A percentile compares a stretch with the other conserved stretches of the same genome.
phyloP scores from a whole-genome alignment of 92 coral and sea anemone genomes.

The Hydrozoanthus gracilis region DNA sequence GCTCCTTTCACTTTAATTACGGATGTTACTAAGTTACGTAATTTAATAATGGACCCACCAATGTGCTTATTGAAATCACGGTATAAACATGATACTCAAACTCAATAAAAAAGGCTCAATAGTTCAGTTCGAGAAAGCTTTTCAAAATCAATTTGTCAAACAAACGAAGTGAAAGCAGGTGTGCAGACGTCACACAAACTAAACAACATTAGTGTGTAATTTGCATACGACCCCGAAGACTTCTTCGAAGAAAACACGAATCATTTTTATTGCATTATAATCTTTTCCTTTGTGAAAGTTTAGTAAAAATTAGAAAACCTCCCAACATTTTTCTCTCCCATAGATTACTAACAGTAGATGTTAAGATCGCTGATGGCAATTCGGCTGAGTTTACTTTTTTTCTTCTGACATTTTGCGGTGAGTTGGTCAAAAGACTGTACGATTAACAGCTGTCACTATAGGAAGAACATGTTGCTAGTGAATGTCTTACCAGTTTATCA shows the following conservation, averaged over 20 bases:
- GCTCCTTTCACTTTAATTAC: too few species aligned
- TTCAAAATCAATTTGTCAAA: constrained; percentile 17
- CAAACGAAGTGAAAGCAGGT: constrained; percentile 34
- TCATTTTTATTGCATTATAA: background rate
- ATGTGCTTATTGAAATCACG: constrained; percentile 8
- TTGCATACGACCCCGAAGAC: constrained; percentile 30
- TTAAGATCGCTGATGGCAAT: background rate
- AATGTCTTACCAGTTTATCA: background rate
- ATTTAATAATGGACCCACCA: background rate
- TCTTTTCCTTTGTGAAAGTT: background rate
- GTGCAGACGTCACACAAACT: constrained; percentile 1
- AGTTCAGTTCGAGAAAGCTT: constrained; percentile 7
- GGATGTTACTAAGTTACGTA: background rate
- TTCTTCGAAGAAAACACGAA: background rate
- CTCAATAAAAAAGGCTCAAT: constrained; percentile 4
- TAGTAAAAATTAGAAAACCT: background rate
- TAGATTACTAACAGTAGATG: background rate
- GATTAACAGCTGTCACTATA: constrained; percentile 37
- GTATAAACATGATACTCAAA: background rate
- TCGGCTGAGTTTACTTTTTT: background rate
- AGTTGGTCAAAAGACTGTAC: constrained; percentile 3
- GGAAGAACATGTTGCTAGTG: constrained; percentile 9
- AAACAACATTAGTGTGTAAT: constrained; percentile 10
- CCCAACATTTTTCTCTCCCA: background rate
- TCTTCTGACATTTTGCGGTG: background rate